Evolutionary conservation across 1,140 invertebrate species (phyloP).

Genomic region (Drosophila persimilis): DNA sequence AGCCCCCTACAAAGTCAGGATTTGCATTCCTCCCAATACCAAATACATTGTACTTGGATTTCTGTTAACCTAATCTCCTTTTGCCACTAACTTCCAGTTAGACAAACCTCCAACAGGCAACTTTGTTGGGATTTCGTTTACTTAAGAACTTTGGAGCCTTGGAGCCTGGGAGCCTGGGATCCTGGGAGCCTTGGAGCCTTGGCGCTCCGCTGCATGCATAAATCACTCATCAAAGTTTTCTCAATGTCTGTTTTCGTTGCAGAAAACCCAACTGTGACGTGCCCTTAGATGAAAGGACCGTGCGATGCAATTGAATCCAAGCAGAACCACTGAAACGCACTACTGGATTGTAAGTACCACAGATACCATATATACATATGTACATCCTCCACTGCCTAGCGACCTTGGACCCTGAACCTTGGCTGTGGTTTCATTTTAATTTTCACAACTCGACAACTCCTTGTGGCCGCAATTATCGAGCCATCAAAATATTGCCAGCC

Average conservation of each 20-base stretch:
- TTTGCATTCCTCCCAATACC: too few relatives aligned
- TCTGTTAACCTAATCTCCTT: constrained; percentile 3
- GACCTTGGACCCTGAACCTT: constrained; percentile 49
- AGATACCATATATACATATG: background rate
- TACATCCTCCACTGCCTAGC: too few relatives aligned
- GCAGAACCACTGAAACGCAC: constrained; percentile 80
- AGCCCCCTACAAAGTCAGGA: too few relatives aligned
- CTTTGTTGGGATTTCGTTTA: constrained; percentile 18
- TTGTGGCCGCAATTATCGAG: constrained; percentile 56
- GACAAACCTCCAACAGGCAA: constrained; percentile 19
- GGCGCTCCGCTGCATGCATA: too few relatives aligned
- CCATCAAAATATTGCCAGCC: constrained; percentile 49
- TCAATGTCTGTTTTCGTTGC: constrained; percentile 30
- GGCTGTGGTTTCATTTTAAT: constrained; percentile 27
- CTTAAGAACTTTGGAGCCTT: too few relatives aligned
- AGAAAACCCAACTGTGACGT: constrained; percentile 72
- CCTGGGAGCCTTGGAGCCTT: too few relatives aligned
- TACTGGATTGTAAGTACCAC: constrained; percentile 82
- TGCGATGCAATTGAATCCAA: constrained; percentile 82
- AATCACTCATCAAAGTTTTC: constrained; percentile 19
- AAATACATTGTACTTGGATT: too few relatives aligned
- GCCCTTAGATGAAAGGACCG: constrained; percentile 73
- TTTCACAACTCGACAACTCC: constrained; percentile 32
- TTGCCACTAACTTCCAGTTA: constrained; percentile 5
- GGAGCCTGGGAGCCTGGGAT: too few relatives aligned